Conservation (phyloP, 2,888 invertebrate genomes). For the Tromatobia lineatoria region DNA sequence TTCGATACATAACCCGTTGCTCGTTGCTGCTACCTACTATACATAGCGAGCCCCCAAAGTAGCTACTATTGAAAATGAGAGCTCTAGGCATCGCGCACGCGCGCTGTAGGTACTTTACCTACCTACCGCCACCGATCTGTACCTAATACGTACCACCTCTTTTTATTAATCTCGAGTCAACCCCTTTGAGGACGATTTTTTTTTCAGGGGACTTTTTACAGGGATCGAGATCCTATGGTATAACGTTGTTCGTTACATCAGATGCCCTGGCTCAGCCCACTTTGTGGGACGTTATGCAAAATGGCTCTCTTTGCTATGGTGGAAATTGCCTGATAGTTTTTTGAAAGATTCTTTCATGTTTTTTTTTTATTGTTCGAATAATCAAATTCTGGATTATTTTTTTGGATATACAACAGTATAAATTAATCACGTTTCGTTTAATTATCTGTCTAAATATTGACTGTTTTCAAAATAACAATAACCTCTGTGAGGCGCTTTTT, state of each 20-base stretch:
- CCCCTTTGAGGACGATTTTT: constrained; percentile 44
- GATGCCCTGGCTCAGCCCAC: constrained; percentile 22
- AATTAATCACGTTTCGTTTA: too few relatives aligned
- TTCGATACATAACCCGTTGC: constrained; percentile 48
- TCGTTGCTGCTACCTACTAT: constrained; percentile 30
- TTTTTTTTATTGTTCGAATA: too few relatives aligned
- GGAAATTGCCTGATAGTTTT: background rate
- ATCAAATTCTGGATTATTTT: too few relatives aligned
- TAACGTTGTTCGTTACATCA: constrained; percentile 34
- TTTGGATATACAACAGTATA: too few relatives aligned
- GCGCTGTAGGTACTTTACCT: constrained; percentile 31
- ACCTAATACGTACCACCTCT: constrained; percentile 50
- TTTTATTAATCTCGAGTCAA: constrained; percentile 45
- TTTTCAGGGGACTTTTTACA: background rate
- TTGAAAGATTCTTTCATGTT: background rate
- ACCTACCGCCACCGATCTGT: constrained; percentile 17
- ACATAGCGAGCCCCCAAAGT: constrained; percentile 52
- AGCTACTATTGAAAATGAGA: constrained; percentile 54
- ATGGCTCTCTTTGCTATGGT: background rate
- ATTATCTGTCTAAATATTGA: too few relatives aligned
- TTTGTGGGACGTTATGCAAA: background rate
- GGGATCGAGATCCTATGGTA: background rate
- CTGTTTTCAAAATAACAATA: too few relatives aligned
- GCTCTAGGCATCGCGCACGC: constrained; percentile 40
- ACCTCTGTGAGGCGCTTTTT: too few relatives aligned